These are phyloP conservation scores for Amiota minor DNA, from an alignment of 2,888 invertebrate species.

Conservation along the genomic window DNA sequence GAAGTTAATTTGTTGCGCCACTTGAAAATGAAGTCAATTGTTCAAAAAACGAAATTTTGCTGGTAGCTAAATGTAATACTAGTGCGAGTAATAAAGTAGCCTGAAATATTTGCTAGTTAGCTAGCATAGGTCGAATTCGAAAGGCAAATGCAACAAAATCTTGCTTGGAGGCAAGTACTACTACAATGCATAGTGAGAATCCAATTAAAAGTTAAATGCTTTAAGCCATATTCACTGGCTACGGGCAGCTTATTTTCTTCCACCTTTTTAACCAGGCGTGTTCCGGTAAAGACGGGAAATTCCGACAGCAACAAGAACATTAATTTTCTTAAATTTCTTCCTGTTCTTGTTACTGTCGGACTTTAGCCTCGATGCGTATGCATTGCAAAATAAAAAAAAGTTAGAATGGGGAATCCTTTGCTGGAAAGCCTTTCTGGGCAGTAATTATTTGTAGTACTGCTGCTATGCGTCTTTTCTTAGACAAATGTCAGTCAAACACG, in stretches of 20 bases:
- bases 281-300: neutral
- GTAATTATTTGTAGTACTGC: no score
- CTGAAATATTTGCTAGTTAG: neutral
- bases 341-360: constrained; percentile 20
- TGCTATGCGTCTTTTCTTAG: neutral
- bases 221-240: constrained; percentile 23
- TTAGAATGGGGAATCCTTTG: no score
- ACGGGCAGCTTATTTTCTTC: neutral
- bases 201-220: constrained; percentile 60
- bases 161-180: neutral
- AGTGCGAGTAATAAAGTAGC: neutral
- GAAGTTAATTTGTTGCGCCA: constrained; percentile 23
- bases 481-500: constrained; percentile 63
- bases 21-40: constrained; percentile 11
- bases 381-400: no score
- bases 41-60: neutral
- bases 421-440: no score
- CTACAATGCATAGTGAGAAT: constrained; percentile 37
- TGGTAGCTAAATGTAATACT: neutral
- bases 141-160: neutral
- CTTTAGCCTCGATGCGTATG: constrained; percentile 12
- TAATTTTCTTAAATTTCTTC: constrained; percentile 44
- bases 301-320: neutral
- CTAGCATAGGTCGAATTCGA: neutral
- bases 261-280: neutral